A percentile compares a stretch with the other conserved stretches of the same genome.
Conservation (phyloP, 1,140 invertebrate genomes). For the Bombus impatiens region DNA sequence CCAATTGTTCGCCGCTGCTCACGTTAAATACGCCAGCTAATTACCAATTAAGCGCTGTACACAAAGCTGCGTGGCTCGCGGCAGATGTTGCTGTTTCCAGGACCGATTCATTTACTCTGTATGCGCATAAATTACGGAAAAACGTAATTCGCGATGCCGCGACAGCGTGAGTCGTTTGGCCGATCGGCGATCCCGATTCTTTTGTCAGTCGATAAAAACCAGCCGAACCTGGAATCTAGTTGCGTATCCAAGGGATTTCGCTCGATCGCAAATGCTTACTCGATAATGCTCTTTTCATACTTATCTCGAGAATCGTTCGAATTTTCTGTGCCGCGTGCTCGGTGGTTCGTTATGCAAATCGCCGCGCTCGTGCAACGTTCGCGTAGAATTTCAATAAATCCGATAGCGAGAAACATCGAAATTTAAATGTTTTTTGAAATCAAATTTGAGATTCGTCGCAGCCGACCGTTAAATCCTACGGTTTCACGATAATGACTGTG, state of each 20-base stretch:
- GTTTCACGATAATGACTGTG: too few species aligned
- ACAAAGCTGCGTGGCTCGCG: constrained; percentile 43
- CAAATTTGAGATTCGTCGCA: too few species aligned
- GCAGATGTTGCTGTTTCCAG: constrained; percentile 41
- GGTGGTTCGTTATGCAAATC: too few species aligned
- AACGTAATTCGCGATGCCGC: not conserved
- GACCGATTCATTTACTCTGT: constrained; percentile 57
- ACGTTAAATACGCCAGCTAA: constrained; percentile 67
- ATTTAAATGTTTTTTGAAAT: not conserved
- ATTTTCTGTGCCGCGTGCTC: too few species aligned
- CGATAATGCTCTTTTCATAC: too few species aligned
- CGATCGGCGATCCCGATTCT: too few species aligned
- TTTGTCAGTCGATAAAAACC: not conserved
- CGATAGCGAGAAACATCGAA: not conserved
- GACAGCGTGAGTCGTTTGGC: not conserved
- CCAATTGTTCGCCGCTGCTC: constrained; percentile 52
- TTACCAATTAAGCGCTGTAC: constrained; percentile 65
- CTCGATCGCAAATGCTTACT: not conserved
- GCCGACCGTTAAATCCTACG: too few species aligned
- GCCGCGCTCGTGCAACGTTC: too few species aligned
- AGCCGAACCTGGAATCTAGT: not conserved
- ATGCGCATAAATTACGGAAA: constrained; percentile 50
- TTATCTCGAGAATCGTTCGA: too few species aligned
- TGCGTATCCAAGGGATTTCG: not conserved
- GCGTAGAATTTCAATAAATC: too few species aligned